phyloP scores from a whole-genome alignment of 2,888 invertebrate genomes.

The Acronicta leporina region DNA sequence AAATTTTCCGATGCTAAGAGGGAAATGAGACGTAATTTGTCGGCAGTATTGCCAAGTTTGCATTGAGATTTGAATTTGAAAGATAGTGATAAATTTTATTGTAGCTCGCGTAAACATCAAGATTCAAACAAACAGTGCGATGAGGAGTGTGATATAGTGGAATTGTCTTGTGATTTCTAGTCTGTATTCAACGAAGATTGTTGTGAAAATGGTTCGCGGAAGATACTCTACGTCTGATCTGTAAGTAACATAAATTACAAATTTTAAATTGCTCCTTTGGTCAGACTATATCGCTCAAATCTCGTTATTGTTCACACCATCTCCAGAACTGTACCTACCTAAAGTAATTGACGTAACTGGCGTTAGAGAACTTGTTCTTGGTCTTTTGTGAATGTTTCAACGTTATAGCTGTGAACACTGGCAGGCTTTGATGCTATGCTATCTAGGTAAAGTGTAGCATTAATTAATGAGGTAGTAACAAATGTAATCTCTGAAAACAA shows the following conservation, averaged over 20 bases:
- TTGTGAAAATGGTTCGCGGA: slow-evolving; percentile 83
- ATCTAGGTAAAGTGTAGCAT: slow-evolving; percentile 12
- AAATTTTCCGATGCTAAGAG: slow-evolving; percentile 72
- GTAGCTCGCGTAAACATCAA: slow-evolving; percentile 73
- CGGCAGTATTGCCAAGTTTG: slow-evolving; percentile 82
- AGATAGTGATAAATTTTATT: slow-evolving; percentile 77
- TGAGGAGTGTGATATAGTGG: slow-evolving; percentile 68
- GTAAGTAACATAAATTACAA: slow-evolving; percentile 65
- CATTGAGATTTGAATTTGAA: slow-evolving; percentile 74
- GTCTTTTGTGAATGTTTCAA: too few species aligned
- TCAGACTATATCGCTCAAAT: slow-evolving; percentile 17
- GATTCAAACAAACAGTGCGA: slow-evolving; percentile 73
- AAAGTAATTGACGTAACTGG: too few species aligned
- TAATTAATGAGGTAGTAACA: background rate
- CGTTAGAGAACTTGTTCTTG: too few species aligned
- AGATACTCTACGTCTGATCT: slow-evolving; percentile 85
- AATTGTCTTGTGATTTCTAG: slow-evolving; percentile 62
- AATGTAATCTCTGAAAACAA: slow-evolving; percentile 29
- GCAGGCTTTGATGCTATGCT: background rate
- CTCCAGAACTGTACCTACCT: too few species aligned
- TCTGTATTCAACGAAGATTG: slow-evolving; percentile 58
- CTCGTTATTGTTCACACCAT: slow-evolving; percentile 29
- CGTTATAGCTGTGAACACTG: too few species aligned
- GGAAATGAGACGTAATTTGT: slow-evolving; percentile 79
- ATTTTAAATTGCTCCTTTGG: slow-evolving; percentile 11